These are phyloP conservation scores for Spodoptera frugiperda DNA, from an alignment of 1,140 invertebrate genomes.

Conservation along the genomic window DNA sequence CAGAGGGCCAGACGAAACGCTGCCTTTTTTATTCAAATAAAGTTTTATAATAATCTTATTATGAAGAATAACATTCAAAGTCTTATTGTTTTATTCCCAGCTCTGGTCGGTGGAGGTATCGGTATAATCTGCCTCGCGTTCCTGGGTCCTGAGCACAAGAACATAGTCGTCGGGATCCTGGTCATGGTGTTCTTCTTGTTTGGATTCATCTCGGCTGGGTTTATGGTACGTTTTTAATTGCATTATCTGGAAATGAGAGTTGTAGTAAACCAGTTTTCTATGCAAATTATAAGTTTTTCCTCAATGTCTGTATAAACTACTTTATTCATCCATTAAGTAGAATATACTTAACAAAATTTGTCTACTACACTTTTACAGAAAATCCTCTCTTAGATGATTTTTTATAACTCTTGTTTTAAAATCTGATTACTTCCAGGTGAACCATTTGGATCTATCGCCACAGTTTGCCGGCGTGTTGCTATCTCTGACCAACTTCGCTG, in stretches of 20 bases:
- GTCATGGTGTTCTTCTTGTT: slow-evolving; percentile 63
- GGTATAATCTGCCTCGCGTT: slow-evolving; percentile 66
- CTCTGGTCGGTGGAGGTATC: slow-evolving; percentile 59
- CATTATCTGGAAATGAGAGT: too few species aligned
- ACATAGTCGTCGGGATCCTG: slow-evolving; percentile 60
- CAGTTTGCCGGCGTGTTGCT: slow-evolving; percentile 92
- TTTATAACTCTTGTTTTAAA: neutral
- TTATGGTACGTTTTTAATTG: slow-evolving; percentile 60
- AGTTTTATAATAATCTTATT: too few species aligned
- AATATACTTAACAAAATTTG: too few species aligned
- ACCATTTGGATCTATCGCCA: slow-evolving; percentile 92
- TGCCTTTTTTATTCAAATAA: too few species aligned
- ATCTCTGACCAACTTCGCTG: slow-evolving; percentile 89
- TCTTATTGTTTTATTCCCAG: neutral
- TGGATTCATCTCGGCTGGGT: slow-evolving; percentile 67
- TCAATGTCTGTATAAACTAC: too few species aligned
- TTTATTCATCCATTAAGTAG: too few species aligned
- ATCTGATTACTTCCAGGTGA: slow-evolving; percentile 77
- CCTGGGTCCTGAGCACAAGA: slow-evolving; percentile 62
- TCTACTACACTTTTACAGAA: too few species aligned
- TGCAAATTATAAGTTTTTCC: too few species aligned
- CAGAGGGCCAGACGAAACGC: too few species aligned
- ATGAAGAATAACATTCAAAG: neutral
- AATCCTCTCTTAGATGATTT: too few species aligned
- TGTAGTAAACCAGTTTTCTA: too few species aligned